These are phyloP conservation scores for Syngnathus scovelli DNA, from an alignment of 2,113 vertebrate genomes.

Conservation along the genomic window DNA sequence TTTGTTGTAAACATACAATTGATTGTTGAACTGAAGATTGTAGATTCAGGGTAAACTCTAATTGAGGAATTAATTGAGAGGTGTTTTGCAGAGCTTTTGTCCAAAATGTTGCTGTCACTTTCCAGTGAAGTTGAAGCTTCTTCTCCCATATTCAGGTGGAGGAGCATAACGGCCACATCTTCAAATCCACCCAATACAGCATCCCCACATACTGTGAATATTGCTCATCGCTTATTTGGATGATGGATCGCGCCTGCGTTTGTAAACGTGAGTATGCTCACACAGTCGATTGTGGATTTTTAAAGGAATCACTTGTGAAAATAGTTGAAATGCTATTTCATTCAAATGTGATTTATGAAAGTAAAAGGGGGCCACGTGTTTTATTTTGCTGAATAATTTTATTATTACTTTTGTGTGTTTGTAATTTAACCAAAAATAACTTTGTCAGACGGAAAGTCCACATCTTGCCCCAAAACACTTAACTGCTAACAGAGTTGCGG, in stretches of 20 bases:
- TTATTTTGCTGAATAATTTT: neutral
- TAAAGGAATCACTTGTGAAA: neutral
- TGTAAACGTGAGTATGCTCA: slow-evolving; percentile 85
- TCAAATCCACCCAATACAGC: slow-evolving; percentile 96
- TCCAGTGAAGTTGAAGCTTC: neutral
- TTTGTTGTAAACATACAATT: neutral
- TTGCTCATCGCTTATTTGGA: slow-evolving; percentile 98
- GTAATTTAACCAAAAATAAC: neutral
- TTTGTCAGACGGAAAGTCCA: neutral
- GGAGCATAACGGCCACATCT: slow-evolving; percentile 97
- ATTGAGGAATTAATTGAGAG: neutral
- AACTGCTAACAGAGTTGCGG: neutral
- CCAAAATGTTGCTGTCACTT: neutral
- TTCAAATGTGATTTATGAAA: neutral
- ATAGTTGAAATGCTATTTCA: neutral
- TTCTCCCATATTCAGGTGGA: slow-evolving; percentile 77
- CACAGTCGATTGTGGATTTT: neutral
- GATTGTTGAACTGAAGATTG: neutral
- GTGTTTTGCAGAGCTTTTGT: neutral
- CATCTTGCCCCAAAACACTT: neutral
- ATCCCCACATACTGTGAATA: slow-evolving; percentile 97
- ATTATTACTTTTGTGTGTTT: neutral
- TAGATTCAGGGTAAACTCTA: neutral
- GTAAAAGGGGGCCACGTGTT: neutral
- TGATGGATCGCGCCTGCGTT: slow-evolving; percentile 97